phyloP scores from a whole-genome alignment of 2,888 invertebrate genomes.

The Hermaeophaga mercurialis region DNA sequence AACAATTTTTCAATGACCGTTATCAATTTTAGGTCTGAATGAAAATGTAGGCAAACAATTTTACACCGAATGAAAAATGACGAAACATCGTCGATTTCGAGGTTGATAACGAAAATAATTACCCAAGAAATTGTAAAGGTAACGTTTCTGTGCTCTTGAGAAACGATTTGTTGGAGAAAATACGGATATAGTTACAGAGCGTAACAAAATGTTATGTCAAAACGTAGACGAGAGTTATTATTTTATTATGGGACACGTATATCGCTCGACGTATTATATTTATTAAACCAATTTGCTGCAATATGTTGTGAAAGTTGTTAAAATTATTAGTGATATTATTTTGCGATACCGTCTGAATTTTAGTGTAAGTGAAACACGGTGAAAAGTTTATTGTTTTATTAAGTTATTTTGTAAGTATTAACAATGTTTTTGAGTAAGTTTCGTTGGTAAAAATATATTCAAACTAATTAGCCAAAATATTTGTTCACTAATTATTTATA shows the following conservation, averaged over 20 bases:
- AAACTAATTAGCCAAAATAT: too few relatives aligned
- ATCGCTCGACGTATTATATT: background rate
- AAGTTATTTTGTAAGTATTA: too few relatives aligned
- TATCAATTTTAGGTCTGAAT: too few relatives aligned
- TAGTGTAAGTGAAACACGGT: background rate
- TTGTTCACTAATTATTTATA: too few relatives aligned
- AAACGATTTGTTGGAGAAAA: background rate
- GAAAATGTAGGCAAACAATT: background rate
- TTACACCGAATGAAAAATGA: background rate
- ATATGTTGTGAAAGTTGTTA: background rate
- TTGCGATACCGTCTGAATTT: too few relatives aligned
- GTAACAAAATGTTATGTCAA: conserved; percentile 7
- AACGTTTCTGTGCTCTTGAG: conserved; percentile 1
- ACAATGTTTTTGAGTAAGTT: too few relatives aligned
- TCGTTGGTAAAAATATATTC: too few relatives aligned
- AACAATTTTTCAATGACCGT: conserved; percentile 1
- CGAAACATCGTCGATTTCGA: background rate
- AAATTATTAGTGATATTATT: background rate
- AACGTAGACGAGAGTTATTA: background rate
- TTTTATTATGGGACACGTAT: conserved; percentile 3
- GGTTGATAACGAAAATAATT: conserved; percentile 1
- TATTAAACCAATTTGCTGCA: background rate
- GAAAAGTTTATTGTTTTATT: too few relatives aligned
- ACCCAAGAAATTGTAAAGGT: background rate
- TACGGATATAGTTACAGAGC: conserved; percentile 5